A percentile compares a stretch with the other conserved stretches of the same genome.
Evolutionary conservation across 2,113 vertebrate species (phyloP).

Genomic region (Dicrurus megarhynchus): DNA sequence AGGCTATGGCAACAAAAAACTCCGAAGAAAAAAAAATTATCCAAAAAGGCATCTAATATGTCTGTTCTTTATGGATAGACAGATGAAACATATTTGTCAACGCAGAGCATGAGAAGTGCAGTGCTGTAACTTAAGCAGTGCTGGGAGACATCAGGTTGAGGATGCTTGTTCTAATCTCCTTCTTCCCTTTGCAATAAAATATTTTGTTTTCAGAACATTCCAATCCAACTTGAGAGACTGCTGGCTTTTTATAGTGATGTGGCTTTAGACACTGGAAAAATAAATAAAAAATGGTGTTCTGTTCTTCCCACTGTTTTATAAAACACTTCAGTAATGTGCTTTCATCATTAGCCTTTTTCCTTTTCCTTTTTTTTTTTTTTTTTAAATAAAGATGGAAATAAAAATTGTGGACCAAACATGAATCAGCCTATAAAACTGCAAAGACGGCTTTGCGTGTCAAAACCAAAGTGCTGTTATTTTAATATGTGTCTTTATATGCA

Average conservation of each 20-base stretch:
- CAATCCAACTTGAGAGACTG: neutral
- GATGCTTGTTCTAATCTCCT: neutral
- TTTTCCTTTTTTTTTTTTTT: neutral
- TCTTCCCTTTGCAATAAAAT: neutral
- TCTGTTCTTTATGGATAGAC: neutral
- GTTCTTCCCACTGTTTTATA: neutral
- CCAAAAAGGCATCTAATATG: fast-evolving
- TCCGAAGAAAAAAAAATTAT: neutral
- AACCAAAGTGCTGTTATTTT: neutral
- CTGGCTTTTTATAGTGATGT: neutral
- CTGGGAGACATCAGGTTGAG: neutral
- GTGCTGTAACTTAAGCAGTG: neutral
- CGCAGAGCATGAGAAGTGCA: neutral
- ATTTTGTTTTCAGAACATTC: neutral
- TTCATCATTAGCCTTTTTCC: neutral
- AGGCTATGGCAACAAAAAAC: neutral
- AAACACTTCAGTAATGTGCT: neutral
- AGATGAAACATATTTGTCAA: neutral
- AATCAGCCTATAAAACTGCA: neutral
- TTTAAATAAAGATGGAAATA: neutral
- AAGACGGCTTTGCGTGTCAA: neutral
- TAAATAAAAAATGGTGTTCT: neutral
- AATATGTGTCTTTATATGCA: neutral
- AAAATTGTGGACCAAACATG: neutral
- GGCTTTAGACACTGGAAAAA: neutral